Conservation (phyloP, 2,888 invertebrate species). For the Therioaphis trifolii region DNA sequence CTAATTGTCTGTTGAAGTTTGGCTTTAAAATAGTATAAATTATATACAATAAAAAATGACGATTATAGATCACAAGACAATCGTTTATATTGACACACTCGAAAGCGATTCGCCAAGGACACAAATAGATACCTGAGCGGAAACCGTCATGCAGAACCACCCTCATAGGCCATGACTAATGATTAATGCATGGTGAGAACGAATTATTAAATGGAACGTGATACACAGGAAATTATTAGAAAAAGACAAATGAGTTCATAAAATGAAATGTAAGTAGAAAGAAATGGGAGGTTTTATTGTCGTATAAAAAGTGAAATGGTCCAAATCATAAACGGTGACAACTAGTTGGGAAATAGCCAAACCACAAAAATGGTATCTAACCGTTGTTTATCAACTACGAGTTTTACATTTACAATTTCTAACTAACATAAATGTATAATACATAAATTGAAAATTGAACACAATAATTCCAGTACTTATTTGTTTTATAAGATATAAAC, state of each 20-base stretch:
- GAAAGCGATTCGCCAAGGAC: constrained; percentile 53
- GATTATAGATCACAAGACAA: not conserved
- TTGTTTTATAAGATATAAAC: not conserved
- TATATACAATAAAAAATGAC: not conserved
- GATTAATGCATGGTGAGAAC: constrained; percentile 52
- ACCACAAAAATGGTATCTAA: constrained; percentile 31
- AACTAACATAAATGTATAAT: not conserved
- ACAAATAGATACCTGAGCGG: constrained; percentile 40
- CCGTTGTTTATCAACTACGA: constrained; percentile 15
- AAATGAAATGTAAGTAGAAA: constrained; percentile 47
- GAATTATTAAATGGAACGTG: constrained; percentile 55
- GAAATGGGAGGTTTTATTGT: constrained; percentile 47
- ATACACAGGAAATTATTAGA: constrained; percentile 47
- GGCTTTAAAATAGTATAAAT: too few relatives aligned
- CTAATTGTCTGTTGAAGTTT: too few relatives aligned
- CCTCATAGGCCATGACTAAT: constrained; percentile 52
- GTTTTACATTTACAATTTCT: not conserved
- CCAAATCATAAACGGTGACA: constrained; percentile 57
- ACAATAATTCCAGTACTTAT: not conserved
- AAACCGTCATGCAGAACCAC: constrained; percentile 58
- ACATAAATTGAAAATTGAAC: not conserved
- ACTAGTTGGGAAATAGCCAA: constrained; percentile 58
- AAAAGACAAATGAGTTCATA: constrained; percentile 55
- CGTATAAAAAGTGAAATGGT: constrained; percentile 54
- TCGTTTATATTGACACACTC: constrained; percentile 41